phyloP scores from a whole-genome alignment of 2,888 invertebrate genomes.

The Craniophora ligustri region DNA sequence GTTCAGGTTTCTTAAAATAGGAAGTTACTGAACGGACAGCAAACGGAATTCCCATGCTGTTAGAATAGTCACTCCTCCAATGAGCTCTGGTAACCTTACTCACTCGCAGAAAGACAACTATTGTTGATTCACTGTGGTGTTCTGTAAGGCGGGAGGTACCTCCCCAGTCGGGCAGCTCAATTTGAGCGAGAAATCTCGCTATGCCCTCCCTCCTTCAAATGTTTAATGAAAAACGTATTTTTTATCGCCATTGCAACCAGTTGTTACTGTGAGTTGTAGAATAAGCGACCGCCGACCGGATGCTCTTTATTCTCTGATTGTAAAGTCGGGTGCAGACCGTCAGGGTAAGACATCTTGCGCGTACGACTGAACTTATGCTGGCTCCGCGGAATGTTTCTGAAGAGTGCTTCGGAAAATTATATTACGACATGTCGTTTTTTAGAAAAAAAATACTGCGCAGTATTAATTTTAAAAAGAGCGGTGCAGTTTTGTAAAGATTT shows the following conservation, averaged over 20 bases:
- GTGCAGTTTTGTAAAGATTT: background rate
- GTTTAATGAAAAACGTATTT: no score
- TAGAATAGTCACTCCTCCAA: no score
- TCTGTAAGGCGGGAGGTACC: no score
- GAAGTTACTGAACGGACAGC: no score
- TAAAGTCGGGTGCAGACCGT: slow-evolving; percentile 55
- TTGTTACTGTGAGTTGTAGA: background rate
- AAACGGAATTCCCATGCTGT: no score
- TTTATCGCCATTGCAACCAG: slow-evolving; percentile 8
- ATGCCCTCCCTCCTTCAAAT: no score
- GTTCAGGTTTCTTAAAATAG: no score
- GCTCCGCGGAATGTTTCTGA: slow-evolving; percentile 35
- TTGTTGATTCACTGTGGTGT: no score
- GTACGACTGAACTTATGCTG: slow-evolving; percentile 38
- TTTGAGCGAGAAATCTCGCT: no score
- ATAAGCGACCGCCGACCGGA: slow-evolving; percentile 9
- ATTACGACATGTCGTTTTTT: slow-evolving; percentile 11
- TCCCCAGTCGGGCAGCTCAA: no score
- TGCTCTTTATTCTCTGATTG: slow-evolving; percentile 53
- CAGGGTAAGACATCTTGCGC: slow-evolving; percentile 55
- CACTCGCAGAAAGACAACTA: no score
- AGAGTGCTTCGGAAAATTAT: slow-evolving; percentile 27
- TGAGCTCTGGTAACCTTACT: no score
- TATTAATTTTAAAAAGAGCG: background rate
- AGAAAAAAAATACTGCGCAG: background rate